Conservation (phyloP, 1,140 invertebrate genomes). For the Habropoda laboriosa region DNA sequence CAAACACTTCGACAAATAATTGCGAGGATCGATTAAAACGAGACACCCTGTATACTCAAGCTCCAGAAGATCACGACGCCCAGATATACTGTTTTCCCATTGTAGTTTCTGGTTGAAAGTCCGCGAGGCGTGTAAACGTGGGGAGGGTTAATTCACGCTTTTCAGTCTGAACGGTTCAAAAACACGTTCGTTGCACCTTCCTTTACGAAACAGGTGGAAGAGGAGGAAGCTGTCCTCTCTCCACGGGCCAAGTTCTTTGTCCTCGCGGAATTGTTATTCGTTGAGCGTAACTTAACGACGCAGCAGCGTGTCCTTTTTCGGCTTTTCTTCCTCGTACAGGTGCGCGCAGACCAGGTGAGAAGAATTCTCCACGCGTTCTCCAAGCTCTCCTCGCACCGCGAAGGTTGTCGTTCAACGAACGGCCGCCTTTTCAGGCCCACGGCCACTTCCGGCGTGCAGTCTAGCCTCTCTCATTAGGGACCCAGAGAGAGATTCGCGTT, state of each 20-base stretch:
- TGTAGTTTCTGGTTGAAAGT: no score
- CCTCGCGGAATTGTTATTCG: neutral
- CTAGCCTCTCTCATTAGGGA: slow-evolving; percentile 11
- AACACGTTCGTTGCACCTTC: no score
- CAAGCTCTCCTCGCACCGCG: neutral
- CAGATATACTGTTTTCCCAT: no score
- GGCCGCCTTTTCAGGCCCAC: slow-evolving; percentile 1
- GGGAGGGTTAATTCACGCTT: no score
- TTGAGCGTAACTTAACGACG: neutral
- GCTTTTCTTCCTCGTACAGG: neutral
- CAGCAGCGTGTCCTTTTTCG: neutral
- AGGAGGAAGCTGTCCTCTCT: neutral
- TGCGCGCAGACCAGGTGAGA: neutral
- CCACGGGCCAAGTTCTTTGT: neutral
- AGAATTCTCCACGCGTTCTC: neutral
- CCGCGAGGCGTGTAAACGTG: no score
- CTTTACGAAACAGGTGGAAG: no score
- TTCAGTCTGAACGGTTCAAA: no score
- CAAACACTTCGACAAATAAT: no score
- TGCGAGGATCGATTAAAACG: no score
- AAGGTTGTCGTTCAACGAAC: slow-evolving; percentile 3
- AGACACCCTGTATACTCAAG: no score
- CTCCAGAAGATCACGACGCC: no score
- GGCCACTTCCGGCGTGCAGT: slow-evolving; percentile 5
- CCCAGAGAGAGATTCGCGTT: neutral